These are phyloP conservation scores for Gymnoscopelus braueri DNA, from an alignment of 2,797 vertebrate species.

Conservation along the genomic window DNA sequence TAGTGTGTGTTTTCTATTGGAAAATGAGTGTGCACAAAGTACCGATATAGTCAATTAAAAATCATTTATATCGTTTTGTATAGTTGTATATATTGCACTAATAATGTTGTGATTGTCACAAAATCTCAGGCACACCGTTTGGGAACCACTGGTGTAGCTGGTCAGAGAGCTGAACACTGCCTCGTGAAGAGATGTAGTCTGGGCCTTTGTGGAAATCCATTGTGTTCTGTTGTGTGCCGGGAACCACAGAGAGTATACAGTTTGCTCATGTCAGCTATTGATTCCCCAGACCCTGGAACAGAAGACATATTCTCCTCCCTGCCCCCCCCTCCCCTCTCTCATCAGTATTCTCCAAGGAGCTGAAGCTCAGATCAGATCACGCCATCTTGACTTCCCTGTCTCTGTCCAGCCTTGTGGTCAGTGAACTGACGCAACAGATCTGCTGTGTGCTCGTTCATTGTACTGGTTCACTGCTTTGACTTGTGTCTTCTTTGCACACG, in stretches of 20 bases:
- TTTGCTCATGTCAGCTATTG: slow-evolving; percentile 75
- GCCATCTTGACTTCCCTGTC: slow-evolving; percentile 62
- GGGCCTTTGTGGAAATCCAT: slow-evolving; percentile 56
- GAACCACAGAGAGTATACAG: slow-evolving; percentile 58
- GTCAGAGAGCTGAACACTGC: slow-evolving; percentile 43
- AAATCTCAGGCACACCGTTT: no score
- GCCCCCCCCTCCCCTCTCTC: slow-evolving; percentile 35
- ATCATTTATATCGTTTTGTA: no score
- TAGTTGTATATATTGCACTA: no score
- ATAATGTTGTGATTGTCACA: no score
- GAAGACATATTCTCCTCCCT: slow-evolving; percentile 68
- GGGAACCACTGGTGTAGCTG: slow-evolving; percentile 53
- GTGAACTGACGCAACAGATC: slow-evolving; percentile 24
- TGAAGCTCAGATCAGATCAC: slow-evolving; percentile 41
- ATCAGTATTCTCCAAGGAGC: slow-evolving; percentile 71
- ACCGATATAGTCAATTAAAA: no score
- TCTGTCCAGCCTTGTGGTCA: slow-evolving; percentile 40
- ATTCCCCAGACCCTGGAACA: slow-evolving; percentile 69
- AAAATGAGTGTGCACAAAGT: no score
- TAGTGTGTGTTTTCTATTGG: no score
- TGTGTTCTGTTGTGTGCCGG: slow-evolving; percentile 50
- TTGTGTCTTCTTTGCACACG: background rate
- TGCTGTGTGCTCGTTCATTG: slow-evolving; percentile 10
- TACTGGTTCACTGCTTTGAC: background rate
- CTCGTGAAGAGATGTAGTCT: slow-evolving; percentile 44